Base-by-base conservation (phyloP, 2,888 invertebrate genomes). In the Petrolisthes manimaculis region DNA sequence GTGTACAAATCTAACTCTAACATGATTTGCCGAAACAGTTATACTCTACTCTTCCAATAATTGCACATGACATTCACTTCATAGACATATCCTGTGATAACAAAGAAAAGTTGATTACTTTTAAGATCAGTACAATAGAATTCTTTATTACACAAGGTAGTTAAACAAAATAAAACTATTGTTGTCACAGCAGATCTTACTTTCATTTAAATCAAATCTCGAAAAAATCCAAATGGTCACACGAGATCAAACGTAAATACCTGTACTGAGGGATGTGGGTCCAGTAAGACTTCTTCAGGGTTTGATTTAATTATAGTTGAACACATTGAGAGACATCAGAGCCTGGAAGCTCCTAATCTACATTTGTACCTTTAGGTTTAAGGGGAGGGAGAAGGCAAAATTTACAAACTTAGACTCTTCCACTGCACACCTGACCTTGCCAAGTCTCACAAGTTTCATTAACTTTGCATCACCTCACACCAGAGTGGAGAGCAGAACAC, bases 1-100 rank as follows among this genome's bases (percentile, higher is more conserved):
- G 84, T 84, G 84, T 84, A 84, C 77, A 84, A 84, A 84, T 84
- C 84, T 84, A 84, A 69, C 75, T 56, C 84, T 84, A 84, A 77
- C 77, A 77, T 61, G 55, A 75, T 84, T 74, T 84, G 77, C 77
- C 61, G 77, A 56, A 84, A 84, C 75, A 84, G 37, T 61, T 75
- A 77, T 53, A 55, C 75, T 77, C 74, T n/a, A n/a, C 21, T 83
- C 24, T 61, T 84, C 77, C 24, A 55, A 56, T 77, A 77, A 84
- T 84, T 84, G 84, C 84, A 84, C 84, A 84, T 71, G 14, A 71
- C 71, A 71, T 21, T 71, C 71, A 71, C 21, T 61, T 84, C 84
- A 55, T 77, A 75, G 55, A 84, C 84, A 83, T 54, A 75, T 71
- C 71, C 14, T 71, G 14, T 71, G n/a, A 71, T n/a, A 37, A 37